Conservation (phyloP, 1,140 invertebrate genomes). For the Physella acuta region DNA sequence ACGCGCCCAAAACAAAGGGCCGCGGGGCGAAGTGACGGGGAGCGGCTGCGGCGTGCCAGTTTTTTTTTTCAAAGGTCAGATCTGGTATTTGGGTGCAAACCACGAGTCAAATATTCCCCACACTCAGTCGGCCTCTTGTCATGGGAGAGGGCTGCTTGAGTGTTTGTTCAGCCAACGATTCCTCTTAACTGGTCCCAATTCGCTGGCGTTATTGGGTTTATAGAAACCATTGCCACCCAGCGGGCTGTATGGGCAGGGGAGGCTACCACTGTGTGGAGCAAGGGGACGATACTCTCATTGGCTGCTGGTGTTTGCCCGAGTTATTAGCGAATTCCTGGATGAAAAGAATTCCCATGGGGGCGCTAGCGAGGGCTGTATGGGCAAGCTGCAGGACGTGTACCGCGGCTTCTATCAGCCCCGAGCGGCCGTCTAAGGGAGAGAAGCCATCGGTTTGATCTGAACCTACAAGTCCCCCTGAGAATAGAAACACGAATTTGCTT, state of each 20-base stretch:
- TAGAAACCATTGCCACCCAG: background rate
- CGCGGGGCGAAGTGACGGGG: no score
- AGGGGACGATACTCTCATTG: no score
- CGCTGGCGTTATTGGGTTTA: background rate
- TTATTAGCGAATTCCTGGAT: conserved; percentile 7
- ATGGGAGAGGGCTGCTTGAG: background rate
- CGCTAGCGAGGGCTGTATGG: background rate
- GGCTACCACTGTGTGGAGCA: background rate
- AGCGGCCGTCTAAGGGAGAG: background rate
- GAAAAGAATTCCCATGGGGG: conserved; percentile 6
- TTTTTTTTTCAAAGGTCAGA: no score
- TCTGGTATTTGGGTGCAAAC: background rate
- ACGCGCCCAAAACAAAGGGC: no score
- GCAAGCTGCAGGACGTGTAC: no score
- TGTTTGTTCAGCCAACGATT: conserved; percentile 15
- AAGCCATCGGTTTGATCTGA: no score
- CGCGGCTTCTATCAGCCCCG: background rate
- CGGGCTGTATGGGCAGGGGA: no score
- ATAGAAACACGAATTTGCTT: conserved; percentile 17
- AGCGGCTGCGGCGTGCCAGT: no score
- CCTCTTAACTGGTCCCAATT: background rate
- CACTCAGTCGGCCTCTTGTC: background rate
- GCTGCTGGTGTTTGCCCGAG: conserved; percentile 23
- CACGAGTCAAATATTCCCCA: conserved; percentile 6
- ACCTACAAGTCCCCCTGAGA: no score